Conservation (phyloP, 2,888 invertebrate genomes). For the Galerucella nymphaeae region DNA sequence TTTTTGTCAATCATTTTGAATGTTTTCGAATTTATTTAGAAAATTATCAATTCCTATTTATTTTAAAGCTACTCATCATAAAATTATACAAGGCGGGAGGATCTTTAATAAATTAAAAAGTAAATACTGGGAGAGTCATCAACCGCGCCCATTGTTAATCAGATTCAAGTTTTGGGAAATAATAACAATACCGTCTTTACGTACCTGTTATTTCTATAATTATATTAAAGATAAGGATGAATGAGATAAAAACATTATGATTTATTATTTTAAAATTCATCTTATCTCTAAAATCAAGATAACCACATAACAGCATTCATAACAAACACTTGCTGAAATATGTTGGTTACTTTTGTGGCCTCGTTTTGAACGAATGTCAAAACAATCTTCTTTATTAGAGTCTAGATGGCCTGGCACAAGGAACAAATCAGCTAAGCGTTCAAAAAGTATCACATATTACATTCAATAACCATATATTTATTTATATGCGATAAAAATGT, state of each 20-base stretch:
- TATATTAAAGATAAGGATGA: conserved; percentile 19
- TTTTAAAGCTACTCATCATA: not conserved
- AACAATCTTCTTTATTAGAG: not conserved
- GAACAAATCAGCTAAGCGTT: too few species aligned
- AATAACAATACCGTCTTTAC: not conserved
- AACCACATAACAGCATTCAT: conserved; percentile 22
- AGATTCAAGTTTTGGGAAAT: not conserved
- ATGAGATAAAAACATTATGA: conserved; percentile 13
- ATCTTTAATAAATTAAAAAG: conserved; percentile 2
- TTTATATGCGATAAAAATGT: too few species aligned
- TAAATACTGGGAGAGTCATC: conserved; percentile 26
- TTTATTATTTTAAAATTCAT: conserved; percentile 16
- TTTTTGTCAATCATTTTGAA: not conserved
- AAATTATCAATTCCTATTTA: not conserved
- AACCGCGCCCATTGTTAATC: conserved; percentile 28
- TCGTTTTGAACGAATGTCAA: not conserved
- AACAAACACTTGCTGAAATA: conserved; percentile 15
- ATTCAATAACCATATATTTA: too few species aligned
- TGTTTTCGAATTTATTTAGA: not conserved
- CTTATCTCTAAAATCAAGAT: conserved; percentile 18
- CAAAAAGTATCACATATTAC: too few species aligned
- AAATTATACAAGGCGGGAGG: not conserved
- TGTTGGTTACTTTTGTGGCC: not conserved
- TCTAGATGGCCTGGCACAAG: too few species aligned
- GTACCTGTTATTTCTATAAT: conserved; percentile 21